Conservation (phyloP, 2,888 invertebrate genomes). For the Stenodera caucasica region DNA sequence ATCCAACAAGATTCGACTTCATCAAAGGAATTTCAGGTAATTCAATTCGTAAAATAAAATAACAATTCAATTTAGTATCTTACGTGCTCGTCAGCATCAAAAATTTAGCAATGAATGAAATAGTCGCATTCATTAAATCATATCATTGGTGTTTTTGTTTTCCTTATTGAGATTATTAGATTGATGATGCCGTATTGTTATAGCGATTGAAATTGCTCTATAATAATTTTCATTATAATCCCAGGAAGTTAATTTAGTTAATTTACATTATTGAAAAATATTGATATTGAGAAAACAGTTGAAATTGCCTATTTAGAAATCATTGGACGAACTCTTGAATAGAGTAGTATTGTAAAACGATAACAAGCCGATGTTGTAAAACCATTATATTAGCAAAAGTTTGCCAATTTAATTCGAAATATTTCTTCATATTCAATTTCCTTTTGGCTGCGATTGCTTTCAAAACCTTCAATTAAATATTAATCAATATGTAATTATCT, state of each 20-base stretch:
- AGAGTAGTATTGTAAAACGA: conserved; percentile 20
- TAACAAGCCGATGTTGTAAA: conserved; percentile 18
- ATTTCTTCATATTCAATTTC: conserved; percentile 26
- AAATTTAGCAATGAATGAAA: conserved; percentile 7
- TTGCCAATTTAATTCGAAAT: conserved; percentile 24
- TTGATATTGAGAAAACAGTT: neutral
- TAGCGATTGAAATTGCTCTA: neutral
- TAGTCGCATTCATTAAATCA: conserved; percentile 3
- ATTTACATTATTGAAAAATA: neutral
- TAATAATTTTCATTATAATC: neutral
- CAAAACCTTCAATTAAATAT: conserved; percentile 15
- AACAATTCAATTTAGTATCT: conserved; percentile 7
- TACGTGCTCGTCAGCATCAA: neutral
- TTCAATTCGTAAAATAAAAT: conserved; percentile 8
- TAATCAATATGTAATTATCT: conserved; percentile 21
- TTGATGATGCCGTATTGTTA: conserved; percentile 7
- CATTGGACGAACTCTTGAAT: neutral
- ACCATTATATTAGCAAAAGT: conserved; percentile 14
- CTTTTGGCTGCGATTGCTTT: conserved; percentile 15
- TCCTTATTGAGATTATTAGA: neutral
- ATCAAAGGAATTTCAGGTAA: conserved; percentile 10
- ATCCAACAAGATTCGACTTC: conserved; percentile 1
- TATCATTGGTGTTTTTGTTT: neutral
- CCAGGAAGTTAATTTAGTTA: conserved; percentile 1
- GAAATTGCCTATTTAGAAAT: neutral